Evolutionary conservation across 1,140 invertebrate genomes (phyloP).

Genomic region (Tetragnatha versicolor): DNA sequence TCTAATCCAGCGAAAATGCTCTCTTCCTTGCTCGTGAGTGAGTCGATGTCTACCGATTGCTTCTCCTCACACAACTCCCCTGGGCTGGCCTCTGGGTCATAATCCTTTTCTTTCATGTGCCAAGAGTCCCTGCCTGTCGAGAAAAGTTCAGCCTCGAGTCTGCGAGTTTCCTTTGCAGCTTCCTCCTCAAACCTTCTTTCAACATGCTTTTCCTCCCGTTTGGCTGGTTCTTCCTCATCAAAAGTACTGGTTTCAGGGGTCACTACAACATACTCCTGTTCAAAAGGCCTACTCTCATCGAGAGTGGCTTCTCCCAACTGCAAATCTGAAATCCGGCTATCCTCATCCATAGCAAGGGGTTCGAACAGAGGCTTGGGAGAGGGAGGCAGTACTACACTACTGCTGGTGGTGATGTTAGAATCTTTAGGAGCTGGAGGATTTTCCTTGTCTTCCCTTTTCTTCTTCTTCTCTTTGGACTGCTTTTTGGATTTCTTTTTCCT

Average conservation of each 20-base stretch:
- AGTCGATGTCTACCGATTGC: conserved; percentile 9
- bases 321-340: conserved; percentile 54
- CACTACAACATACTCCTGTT: conserved; percentile 53
- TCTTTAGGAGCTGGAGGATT: too few relatives aligned
- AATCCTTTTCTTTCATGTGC: conserved; percentile 55
- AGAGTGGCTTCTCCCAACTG: conserved; percentile 56
- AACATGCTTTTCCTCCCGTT: conserved; percentile 55
- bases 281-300: conserved; percentile 54
- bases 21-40: conserved; percentile 29
- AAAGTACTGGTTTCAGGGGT: conserved; percentile 54
- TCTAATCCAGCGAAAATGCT: conserved; percentile 39
- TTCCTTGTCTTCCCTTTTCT: conserved; percentile 50
- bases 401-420: neutral
- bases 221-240: conserved; percentile 44
- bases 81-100: neutral
- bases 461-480: conserved; percentile 59
- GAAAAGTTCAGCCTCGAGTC: conserved; percentile 59
- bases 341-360: conserved; percentile 34
- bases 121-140: conserved; percentile 51
- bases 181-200: conserved; percentile 60
- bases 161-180: conserved; percentile 58
- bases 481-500: conserved; percentile 66
- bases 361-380: conserved; percentile 52
- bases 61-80: conserved; percentile 48
- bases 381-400: neutral